Base-by-base conservation (phyloP, 1,140 invertebrate genomes). In the Drosophila rufa region DNA sequence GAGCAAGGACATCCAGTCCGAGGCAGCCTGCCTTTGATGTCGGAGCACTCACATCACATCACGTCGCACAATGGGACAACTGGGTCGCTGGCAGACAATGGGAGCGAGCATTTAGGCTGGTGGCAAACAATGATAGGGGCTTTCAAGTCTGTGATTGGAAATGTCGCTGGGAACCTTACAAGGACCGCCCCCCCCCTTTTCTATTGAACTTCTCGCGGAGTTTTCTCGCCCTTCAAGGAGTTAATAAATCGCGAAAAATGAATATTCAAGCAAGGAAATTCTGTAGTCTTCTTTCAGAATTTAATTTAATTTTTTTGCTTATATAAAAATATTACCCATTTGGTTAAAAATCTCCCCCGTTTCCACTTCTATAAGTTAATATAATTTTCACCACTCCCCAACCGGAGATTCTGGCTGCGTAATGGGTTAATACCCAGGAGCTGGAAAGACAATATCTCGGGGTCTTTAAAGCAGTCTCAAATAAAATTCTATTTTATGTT, bases 401-500 rank as follows among this genome's bases (percentile, higher is more conserved):
- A 46, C 17, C 64, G 15, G 22, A 55, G 64, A 50, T 45, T 82
- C 73, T 61, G 66, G 71, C 73, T 42, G 59, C 61, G 71, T 68
- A 86, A 83, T 76, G 69, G 62, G 59, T 53, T 67, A 78, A 79
- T 78, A 59, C 60, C 66, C 33, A 5, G 25, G 22, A 43, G 27
- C 62, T 27, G 42, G 48, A 76, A 73, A 82, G 81, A 83, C 71
- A 83, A 83, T 74, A 67, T 70, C 79, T 74, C n/a, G 47, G 80
- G 64, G 83, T 57, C 84, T 78, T 87, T 83, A 87, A 87, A 83
- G 73, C 48, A 43, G 60, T 19, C 77, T 61, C 57, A 48, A 84
- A 87, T 87, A 78, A 87, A 87, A 87, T 80, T 55, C 58, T 79
- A 80, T 84, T 87, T 86, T 80, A 86, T 89, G 80, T 80, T 76